Evolutionary conservation across 2,113 vertebrate species (phyloP), one percentile per base, ranked within the genome.

Genomic region (Aramus guarauna): DNA sequence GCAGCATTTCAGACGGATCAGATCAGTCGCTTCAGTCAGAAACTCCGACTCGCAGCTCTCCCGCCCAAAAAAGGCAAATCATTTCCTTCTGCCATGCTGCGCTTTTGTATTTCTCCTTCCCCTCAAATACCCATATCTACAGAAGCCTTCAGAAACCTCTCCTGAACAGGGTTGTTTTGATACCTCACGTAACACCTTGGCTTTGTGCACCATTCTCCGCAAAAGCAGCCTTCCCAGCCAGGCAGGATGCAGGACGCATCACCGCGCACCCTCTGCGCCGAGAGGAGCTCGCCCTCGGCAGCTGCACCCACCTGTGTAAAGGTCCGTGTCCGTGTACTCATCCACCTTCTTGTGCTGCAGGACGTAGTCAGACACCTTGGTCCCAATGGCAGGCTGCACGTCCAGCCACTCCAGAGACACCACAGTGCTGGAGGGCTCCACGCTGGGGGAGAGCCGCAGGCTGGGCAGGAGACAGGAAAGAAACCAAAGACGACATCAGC

Each of bases 301-400:
- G 32, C 56, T 0, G 4, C 60, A 88, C 97, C 88, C 97, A 99
- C 99, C 99, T 97, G 99, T 99, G 97, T 99, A 99, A 90, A 99
- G 98, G 87, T 99, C 99, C 0, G 99, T 99, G 88, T 99, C 99
- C 0, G 98, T 99, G 43, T 99, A 99, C 92, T 99, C 99, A 72
- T 99, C 99, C 79, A 99, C 98, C 88, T 99, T 99, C 97, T 99
- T 99, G 96, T 99, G 99, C 91, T 99, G 99, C 85, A 99, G 98
- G 97, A 99, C 97, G 15, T 99, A 99, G 96, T 99, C 99, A 0
- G 99, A 99, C 64, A 99, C 98, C 97, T 99, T 99, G 30, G 98
- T 99, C 87, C 99, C 99, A 37, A 99, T 99, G 85, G 99, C 97
- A 26, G 99, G 99, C 90, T 99, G 99, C 58, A 99, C 98, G 11